Evolutionary conservation across 2,888 invertebrate genomes (phyloP), one percentile per base, ranked within the genome.

Genomic region (Prosapia bicincta): DNA sequence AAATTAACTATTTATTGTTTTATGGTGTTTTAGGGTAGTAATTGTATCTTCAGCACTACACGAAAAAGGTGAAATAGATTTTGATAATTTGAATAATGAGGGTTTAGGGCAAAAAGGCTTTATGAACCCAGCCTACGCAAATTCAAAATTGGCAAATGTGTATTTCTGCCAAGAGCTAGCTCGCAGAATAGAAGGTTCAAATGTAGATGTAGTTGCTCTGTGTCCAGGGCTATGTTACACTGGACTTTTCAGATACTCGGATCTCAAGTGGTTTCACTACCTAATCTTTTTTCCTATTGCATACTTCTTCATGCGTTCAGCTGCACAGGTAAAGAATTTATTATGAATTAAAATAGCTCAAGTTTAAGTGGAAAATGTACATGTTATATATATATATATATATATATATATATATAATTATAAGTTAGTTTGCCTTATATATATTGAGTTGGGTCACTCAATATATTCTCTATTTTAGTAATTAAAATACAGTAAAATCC

Each of bases 151-250:
- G 71, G 92, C 92, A 82, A 93, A 93, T 82, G 88, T 88, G 1
- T 91, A 93, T 83, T 93, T 93, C 83, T 89, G 89, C 15, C 85
- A 86, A 77, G 90, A 91, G 72, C 84, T 95, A 54, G 89, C 92
- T 0, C 87, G 87, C 73, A 86, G 87, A 28, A 67, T 80, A 2
- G 77, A 76, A 7, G 75, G 75, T 20, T 86, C 85, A 0, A 90
- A 89, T 0, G 86, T 92, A 23, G 89, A 89, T 80, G 90, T 91
- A 0, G 90, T 90, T 80, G 88, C 90, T 26, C 88, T 92, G 78
- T 94, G 93, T 81, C 95, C 95, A 0, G 95, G 94, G 7, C 93
- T 93, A 86, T 92, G 92, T 68, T 92, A 91, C 80, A 94, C 94
- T 0, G 90, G 90, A 78, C 85, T 95, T 69, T 93, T 93, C 82